Evolutionary conservation across 2,797 vertebrate genomes (phyloP).

Genomic region (Novumbra hubbsi): DNA sequence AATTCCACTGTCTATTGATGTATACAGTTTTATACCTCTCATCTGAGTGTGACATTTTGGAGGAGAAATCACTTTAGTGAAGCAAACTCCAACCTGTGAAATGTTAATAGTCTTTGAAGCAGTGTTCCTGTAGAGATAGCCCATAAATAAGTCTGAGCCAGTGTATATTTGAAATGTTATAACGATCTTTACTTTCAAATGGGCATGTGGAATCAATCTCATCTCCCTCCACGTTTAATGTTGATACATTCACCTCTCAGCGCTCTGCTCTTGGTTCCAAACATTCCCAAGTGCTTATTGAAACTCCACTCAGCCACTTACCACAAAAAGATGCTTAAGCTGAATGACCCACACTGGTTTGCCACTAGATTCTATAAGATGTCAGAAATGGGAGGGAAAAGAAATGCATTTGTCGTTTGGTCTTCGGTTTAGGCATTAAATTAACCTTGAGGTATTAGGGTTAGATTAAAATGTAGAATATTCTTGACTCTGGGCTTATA

Average conservation of each 20-base stretch:
- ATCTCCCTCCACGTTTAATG: constrained; percentile 1
- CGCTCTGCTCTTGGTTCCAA: neutral
- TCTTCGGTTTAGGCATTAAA: neutral
- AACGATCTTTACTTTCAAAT: neutral
- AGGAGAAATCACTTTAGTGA: constrained; percentile 4
- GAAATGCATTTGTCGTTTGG: neutral
- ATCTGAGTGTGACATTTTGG: neutral
- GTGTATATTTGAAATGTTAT: constrained; percentile 5
- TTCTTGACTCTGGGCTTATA: no score
- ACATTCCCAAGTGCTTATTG: neutral
- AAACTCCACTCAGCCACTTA: neutral
- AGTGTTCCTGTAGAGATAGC: neutral
- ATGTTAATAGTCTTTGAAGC: neutral
- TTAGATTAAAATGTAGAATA: no score
- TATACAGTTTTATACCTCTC: neutral
- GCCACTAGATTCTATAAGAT: no score
- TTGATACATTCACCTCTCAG: neutral
- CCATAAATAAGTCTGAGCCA: neutral
- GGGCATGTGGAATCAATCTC: neutral
- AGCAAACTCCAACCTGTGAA: neutral
- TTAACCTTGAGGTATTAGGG: no score
- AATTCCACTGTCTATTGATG: neutral
- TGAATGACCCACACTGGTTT: neutral
- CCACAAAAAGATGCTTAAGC: neutral
- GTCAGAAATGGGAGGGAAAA: no score